Evolutionary conservation across 2,797 vertebrate genomes (phyloP), one percentile per base, ranked within the genome.

Genomic region (Lemur catta): DNA sequence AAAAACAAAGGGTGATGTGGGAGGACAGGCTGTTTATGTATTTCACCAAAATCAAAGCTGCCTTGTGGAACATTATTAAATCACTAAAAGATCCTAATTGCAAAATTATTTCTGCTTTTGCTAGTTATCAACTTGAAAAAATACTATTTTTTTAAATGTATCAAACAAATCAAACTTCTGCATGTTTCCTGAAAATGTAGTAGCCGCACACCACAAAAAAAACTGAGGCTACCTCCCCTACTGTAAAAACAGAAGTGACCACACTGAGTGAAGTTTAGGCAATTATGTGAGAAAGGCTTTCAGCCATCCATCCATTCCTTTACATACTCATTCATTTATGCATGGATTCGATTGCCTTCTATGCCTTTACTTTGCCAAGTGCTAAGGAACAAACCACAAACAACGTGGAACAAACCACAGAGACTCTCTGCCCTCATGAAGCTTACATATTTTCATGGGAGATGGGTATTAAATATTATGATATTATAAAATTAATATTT

Each of bases 121-220:
- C 1, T n/a, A 79, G 28, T 57, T 76, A 75, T 50, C 18, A 59
- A 7, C 3, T 78, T 63, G 1, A 50, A 8, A 79, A 43, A 81
- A 46, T 59, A 78, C n/a, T 30, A 86, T 26, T 48, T 67, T 69
- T 41, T 7, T 38, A 9, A 52, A 85, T 35, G 5, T 38, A 13
- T 80, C 35, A 69, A 80, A 61, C 0, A 59, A 46, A 38, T 48
- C 8, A 59, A 38, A 30, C 6, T 33, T 10, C 10, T 52, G 28
- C 9, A 59, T 63, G 30, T 18, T 35, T 69, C 12, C 13, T 50
- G 7, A 95, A 38, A 33, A 84, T 33, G 11, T 63, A 52, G 6
- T 50, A 43, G 2, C 4, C 22, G 0, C 20, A 46, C 4, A 48
- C 0, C 17, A 43, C 2, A 6, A 3, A 4, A 59, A 81, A 72